Percentiles rank a stretch among this genome's conserved stretches.
These are phyloP conservation scores for Ficedula albicollis DNA, from an alignment of 2,797 vertebrate genomes.

Conservation along the genomic window DNA sequence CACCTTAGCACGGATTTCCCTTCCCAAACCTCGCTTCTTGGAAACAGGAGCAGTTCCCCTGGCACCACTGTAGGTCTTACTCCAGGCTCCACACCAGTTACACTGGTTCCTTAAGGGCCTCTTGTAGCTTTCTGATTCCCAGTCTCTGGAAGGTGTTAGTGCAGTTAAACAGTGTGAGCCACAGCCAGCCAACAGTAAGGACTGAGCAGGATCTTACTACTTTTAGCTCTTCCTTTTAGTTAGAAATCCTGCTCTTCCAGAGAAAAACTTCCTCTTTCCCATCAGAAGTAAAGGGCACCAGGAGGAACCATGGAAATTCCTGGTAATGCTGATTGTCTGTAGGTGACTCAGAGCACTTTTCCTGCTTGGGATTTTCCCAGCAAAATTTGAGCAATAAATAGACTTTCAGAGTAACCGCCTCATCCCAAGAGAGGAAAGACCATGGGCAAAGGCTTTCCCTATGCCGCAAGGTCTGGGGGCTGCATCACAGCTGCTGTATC, in stretches of 20 bases:
- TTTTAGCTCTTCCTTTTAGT: not conserved
- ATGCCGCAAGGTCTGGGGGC: not conserved
- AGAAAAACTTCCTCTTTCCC: not conserved
- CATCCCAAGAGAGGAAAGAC: not conserved
- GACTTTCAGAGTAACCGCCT: not conserved
- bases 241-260: not conserved
- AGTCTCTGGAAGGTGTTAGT: not conserved
- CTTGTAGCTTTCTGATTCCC: not conserved
- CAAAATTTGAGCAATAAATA: not conserved
- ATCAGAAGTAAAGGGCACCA: not conserved
- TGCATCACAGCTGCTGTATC: not conserved
- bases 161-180: not conserved
- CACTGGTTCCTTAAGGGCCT: not conserved
- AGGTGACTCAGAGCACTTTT: constrained; percentile 12
- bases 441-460: not conserved
- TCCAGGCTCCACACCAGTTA: not conserved
- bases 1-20: not conserved
- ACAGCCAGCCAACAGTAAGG: not conserved
- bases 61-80: not conserved
- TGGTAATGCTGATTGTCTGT: not conserved
- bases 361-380: not conserved
- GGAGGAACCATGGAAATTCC: not conserved
- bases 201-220: not conserved
- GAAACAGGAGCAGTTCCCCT: not conserved
- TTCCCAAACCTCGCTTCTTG: not conserved